Conservation (phyloP, 2,113 vertebrate genomes). For the Chloebia gouldiae region DNA sequence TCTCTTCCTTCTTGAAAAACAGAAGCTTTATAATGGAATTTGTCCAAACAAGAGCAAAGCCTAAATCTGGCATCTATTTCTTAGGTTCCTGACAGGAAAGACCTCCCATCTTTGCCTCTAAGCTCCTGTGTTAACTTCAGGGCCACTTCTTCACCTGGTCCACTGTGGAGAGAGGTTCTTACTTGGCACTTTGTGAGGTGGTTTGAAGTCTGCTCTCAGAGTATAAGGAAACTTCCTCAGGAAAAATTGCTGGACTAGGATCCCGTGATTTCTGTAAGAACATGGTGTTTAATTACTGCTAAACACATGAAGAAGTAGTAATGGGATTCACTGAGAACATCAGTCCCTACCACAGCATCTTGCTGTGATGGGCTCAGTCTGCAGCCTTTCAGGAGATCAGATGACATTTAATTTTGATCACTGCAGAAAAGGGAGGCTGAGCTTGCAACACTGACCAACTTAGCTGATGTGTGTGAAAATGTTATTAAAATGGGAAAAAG, state of each 20-base stretch:
- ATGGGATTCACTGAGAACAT: background rate
- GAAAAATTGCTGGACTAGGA: background rate
- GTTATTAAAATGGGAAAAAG: slow-evolving; percentile 47
- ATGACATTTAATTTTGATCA: slow-evolving; percentile 55
- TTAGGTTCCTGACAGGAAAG: background rate
- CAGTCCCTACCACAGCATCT: background rate
- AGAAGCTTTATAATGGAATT: background rate
- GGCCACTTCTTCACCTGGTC: background rate
- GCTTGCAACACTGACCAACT: slow-evolving; percentile 24
- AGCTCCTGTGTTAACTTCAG: background rate
- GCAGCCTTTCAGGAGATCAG: slow-evolving; percentile 6
- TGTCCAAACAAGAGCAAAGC: background rate
- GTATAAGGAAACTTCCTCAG: background rate
- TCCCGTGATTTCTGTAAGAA: slow-evolving; percentile 8
- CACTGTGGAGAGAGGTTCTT: background rate
- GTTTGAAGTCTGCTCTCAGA: background rate
- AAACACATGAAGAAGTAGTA: background rate
- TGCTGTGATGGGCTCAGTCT: slow-evolving; percentile 1
- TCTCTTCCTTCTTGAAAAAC: background rate
- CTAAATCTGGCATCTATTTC: background rate
- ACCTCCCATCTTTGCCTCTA: background rate
- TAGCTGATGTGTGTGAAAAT: slow-evolving; percentile 9
- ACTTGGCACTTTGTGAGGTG: background rate
- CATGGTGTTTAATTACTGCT: background rate
- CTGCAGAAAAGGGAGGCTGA: slow-evolving; percentile 19